Evolutionary conservation across 2,888 invertebrate genomes (phyloP).

Genomic region (Crocallis elinguaria): DNA sequence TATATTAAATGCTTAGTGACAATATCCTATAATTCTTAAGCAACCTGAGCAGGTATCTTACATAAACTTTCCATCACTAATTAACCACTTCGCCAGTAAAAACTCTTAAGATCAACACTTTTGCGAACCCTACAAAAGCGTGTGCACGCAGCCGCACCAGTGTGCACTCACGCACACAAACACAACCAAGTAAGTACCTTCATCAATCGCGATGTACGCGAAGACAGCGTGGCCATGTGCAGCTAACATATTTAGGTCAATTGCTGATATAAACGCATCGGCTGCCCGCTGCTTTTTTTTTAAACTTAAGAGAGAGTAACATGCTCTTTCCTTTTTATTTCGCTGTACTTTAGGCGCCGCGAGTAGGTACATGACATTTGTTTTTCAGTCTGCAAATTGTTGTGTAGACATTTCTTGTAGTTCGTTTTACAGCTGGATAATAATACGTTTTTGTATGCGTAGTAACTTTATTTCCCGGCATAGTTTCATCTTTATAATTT

Average conservation of each 20-base stretch:
- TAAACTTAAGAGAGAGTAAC: slow-evolving; percentile 49
- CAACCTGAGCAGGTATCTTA: background rate
- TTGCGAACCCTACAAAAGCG: slow-evolving; percentile 42
- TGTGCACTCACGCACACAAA: slow-evolving; percentile 35
- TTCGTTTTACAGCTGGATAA: slow-evolving; percentile 9
- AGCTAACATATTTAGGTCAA: slow-evolving; percentile 73
- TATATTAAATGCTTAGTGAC: too few relatives aligned
- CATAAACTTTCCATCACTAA: slow-evolving; percentile 15
- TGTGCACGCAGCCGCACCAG: slow-evolving; percentile 40
- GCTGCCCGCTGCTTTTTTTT: slow-evolving; percentile 41
- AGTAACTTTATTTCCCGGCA: slow-evolving; percentile 24
- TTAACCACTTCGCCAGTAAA: slow-evolving; percentile 13
- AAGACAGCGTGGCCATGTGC: slow-evolving; percentile 68
- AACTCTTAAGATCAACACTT: slow-evolving; percentile 13
- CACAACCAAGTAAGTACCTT: slow-evolving; percentile 17
- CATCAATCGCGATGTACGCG: slow-evolving; percentile 47
- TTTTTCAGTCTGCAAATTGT: slow-evolving; percentile 30
- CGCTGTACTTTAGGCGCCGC: slow-evolving; percentile 52
- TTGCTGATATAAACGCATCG: slow-evolving; percentile 74
- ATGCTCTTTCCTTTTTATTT: slow-evolving; percentile 47
- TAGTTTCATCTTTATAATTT: slow-evolving; percentile 35
- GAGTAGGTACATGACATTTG: slow-evolving; percentile 26
- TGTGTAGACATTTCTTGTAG: slow-evolving; percentile 9
- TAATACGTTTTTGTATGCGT: slow-evolving; percentile 10
- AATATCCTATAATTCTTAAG: too few relatives aligned